Evolutionary conservation across 1,140 invertebrate species (phyloP), one percentile per base, ranked within the genome.

Genomic region (Drosophila nigrodunni): DNA sequence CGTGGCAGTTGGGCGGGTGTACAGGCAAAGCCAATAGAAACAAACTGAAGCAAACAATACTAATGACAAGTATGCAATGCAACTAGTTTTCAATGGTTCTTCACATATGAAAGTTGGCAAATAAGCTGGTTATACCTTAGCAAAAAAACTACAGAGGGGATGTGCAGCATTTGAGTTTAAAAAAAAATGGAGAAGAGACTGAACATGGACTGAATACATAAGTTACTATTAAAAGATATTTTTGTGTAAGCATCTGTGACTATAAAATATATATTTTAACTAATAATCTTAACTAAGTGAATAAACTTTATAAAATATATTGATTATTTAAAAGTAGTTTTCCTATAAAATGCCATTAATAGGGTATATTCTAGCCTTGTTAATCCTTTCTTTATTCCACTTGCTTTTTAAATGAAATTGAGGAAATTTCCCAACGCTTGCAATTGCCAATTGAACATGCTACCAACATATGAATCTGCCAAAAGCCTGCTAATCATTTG

Each of bases 31-130:
- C 13, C 11, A 58, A 59, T 41, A 47, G 60, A 52, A 75, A 54
- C 46, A 83, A 30, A 73, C 73, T 77, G 77, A 34, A 55, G 59
- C 62, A 73, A 77, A 68, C 52, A 68, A 62, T 77, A 58, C 74
- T 67, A 67, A 74, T 74, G 65, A 64, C 75, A 77, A 68, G 70
- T 43, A 57, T 60, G 58, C 66, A 61, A 57, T 64, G 50, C 72
- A 61, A 70, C 58, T 57, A 57, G 57, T 62, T 70, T 62, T 74
- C 21, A 61, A 74, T 69, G 50, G 41, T 41, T 25, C 37, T 62
- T 35, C 18, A 30, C 8, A 59, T 59, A 59, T 59, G 54, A 35
- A 59, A 67, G 54, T 67, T 41, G 54, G 7, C 55, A 73, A 67
- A 73, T 66, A 73, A 59, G 64, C 46, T 47, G 44, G 15, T 34